Conservation (phyloP, 2,113 vertebrate species). For the Eleginops maclovinus region DNA sequence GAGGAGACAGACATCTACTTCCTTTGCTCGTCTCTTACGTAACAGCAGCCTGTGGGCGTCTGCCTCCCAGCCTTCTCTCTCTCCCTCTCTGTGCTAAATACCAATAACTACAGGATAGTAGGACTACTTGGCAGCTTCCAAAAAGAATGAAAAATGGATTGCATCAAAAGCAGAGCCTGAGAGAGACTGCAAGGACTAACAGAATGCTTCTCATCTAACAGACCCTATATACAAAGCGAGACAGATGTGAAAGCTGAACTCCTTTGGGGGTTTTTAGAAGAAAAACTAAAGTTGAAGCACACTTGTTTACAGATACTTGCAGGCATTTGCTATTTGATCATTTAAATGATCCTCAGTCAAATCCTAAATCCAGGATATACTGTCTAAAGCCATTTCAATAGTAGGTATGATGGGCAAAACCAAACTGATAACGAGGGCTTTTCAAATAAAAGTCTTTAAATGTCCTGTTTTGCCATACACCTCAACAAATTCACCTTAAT, state of each 20-base stretch:
- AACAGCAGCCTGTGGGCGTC: conserved; percentile 56
- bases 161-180: conserved; percentile 15
- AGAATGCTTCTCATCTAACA: background rate
- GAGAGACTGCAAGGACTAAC: background rate
- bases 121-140: conserved; percentile 25
- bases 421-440: background rate
- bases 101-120: conserved; percentile 29
- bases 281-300: no score
- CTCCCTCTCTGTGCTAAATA: conserved; percentile 24
- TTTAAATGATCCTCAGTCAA: no score
- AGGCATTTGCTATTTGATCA: no score
- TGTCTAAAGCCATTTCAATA: background rate
- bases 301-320: no score
- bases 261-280: no score
- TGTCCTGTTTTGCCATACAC: no score
- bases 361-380: no score
- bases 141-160: conserved; percentile 39
- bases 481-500: no score
- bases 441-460: no score
- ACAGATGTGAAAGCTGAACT: background rate
- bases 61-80: background rate
- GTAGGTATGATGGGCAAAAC: no score
- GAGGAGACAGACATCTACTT: conserved; percentile 61
- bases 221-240: background rate
- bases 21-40: conserved; percentile 44